Percentiles rank a stretch among this genome's conserved stretches.
Evolutionary conservation across 1,140 invertebrate species (phyloP).

Genomic region (Rhagoletis pomonella): DNA sequence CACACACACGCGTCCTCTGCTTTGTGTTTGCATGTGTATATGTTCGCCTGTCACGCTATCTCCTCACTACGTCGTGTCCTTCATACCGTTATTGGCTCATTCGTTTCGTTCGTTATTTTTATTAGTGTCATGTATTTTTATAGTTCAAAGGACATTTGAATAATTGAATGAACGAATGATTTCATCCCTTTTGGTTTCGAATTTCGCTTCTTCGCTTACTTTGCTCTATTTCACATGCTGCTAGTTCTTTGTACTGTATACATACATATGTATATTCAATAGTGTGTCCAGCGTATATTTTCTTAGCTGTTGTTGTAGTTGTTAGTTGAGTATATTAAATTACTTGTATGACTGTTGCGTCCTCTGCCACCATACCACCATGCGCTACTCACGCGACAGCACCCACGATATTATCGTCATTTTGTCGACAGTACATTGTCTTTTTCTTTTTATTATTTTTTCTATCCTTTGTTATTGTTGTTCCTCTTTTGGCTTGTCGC

Average conservation of each 20-base stretch:
- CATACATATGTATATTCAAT: not conserved
- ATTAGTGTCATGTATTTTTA: conserved; percentile 75
- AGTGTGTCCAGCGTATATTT: conserved; percentile 1
- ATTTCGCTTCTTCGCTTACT: conserved; percentile 15
- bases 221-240: not conserved
- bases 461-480: not conserved
- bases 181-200: conserved; percentile 70
- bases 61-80: conserved; percentile 63
- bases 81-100: conserved; percentile 58
- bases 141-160: conserved; percentile 75
- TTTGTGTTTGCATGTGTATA: not conserved
- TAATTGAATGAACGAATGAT: conserved; percentile 74
- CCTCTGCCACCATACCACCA: not conserved
- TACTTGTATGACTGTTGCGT: conserved; percentile 35
- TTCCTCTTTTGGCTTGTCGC: conserved; percentile 7
- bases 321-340: conserved; percentile 52
- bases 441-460: conserved; percentile 2
- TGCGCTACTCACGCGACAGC: too few relatives aligned
- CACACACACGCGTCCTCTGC: not conserved
- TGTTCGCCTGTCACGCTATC: not conserved
- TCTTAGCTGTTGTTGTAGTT: not conserved
- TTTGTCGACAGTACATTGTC: conserved; percentile 43
- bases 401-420: not conserved
- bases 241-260: not conserved
- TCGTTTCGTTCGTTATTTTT: conserved; percentile 72